phyloP scores from a whole-genome alignment of 2,113 vertebrate genomes.

The Himantopus leucocephalus region DNA sequence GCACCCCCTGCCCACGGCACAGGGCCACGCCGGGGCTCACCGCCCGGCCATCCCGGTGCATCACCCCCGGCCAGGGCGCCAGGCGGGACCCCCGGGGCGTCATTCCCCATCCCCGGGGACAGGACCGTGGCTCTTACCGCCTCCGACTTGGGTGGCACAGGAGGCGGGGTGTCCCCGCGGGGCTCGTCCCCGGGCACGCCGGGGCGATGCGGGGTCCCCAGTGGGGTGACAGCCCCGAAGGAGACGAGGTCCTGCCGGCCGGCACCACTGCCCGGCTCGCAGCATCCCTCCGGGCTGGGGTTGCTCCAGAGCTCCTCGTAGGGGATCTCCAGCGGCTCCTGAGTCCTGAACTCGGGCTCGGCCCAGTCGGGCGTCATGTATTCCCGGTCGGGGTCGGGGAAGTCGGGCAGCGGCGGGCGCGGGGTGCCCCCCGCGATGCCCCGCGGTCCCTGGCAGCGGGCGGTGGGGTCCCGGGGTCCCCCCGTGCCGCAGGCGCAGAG shows the following conservation, averaged over 20 bases:
- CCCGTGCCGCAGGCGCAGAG: constrained; percentile 78
- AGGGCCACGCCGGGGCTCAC: background rate
- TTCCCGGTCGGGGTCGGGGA: constrained; percentile 82
- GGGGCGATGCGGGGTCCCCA: constrained; percentile 32
- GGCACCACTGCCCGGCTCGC: constrained; percentile 42
- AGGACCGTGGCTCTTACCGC: constrained; percentile 82
- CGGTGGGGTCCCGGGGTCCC: constrained; percentile 36
- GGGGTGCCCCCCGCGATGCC: background rate
- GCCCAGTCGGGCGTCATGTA: constrained; percentile 92
- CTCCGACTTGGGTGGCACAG: constrained; percentile 96
- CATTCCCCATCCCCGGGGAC: rapidly evolving
- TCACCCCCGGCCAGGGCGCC: rapidly evolving
- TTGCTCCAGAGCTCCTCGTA: constrained; percentile 97
- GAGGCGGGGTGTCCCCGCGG: constrained; percentile 80
- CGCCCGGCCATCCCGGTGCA: rapidly evolving
- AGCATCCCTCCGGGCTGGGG: constrained; percentile 65
- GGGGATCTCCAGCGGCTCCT: constrained; percentile 84
- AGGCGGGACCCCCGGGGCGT: rapidly evolving
- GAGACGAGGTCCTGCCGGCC: constrained; percentile 83
- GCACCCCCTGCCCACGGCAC: background rate
- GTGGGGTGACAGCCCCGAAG: constrained; percentile 70
- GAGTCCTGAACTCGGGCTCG: constrained; percentile 77
- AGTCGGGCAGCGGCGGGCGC: constrained; percentile 36
- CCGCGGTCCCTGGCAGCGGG: constrained; percentile 23
- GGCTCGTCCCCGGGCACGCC: constrained; percentile 71